Base-by-base conservation (phyloP, 2,113 vertebrate species). In the Sula dactylatra region DNA sequence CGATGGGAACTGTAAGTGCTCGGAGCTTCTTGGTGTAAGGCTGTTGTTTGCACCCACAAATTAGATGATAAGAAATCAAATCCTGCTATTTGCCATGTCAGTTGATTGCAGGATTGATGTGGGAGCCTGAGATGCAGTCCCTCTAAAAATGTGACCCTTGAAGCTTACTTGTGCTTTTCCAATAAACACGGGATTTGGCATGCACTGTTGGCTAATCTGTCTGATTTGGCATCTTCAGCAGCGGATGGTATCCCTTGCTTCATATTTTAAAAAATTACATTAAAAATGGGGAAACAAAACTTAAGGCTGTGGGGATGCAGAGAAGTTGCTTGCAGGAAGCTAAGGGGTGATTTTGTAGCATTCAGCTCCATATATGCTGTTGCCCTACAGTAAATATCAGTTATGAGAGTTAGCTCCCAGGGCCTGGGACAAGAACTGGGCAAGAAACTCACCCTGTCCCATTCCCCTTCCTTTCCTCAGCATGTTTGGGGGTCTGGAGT, bases 31-130 rank as follows among this genome's bases (percentile, higher is more conserved):
- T 9, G 1, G 74, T 7, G 72, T 26, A 95, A 73, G 25, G 55
- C 44, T 73, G 90, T 29, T 94, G 92, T 94, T 97, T 92, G 86
- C 76, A 91, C 87, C 86, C 87, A 90, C 77, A 96, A 93, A 97
- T 95, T 92, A 96, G 82, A 49, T 2, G 38, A 61, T 71, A 74
- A 86, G 89, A 94, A 97, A 94, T 92, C 94, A 96, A 93, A 88
- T 88, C 90, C 76, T 92, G 44, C 86, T 54, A n/a, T 80, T 85
- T 3, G 0, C 52, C 6, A 32, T 69, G 76, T 62, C 88, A 69
- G 71, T 47, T 97, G 93, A 97, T 97, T 97, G 84, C 89, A 77
- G 70, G 86, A 66, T 72, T 90, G 73, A 78, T 93, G 58, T 18
- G 6, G 76, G 77, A 95, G 65, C 40, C 66, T 55, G 50, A 82